Evolutionary conservation across 2,113 vertebrate species (phyloP), one percentile per base, ranked within the genome.

Genomic region (Xiphophorus maculatus): DNA sequence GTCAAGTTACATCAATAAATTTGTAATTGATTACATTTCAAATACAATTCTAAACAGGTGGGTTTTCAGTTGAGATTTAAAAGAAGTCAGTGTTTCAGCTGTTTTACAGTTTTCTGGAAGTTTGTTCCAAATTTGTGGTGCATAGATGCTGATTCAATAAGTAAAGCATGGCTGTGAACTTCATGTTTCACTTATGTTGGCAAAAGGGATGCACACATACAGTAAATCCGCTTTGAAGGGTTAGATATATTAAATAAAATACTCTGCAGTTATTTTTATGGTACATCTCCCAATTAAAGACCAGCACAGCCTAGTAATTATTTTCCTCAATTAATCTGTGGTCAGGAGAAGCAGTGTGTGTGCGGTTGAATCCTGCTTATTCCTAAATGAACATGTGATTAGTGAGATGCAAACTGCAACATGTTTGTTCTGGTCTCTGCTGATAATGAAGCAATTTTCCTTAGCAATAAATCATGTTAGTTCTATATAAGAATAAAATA

Each of bases 391-490:
- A 67, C 30, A 73, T 42, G 29, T 81, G 69, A 84, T 88, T 73
- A 78, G 48, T 75, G 40, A 54, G 40, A 71, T 19, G 12, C 72
- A 66, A 65, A 40, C 33, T 77, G 74, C 69, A 51, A 81, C 83
- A 66, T 60, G 58, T 71, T 37, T 28, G 17, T 62, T 74, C 83
- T 91, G 86, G 69, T 85, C 63, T 80, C 68, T 65, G 19, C 75
- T 88, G 81, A 89, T 87, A 88, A 80, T 88, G 77, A 87, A 73
- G 77, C 77, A 85, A 71, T 90, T 89, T 85, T 66, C 60, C 48
- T 1, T 27, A 5, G 66, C 61, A 69, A 65, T 73, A 42, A 66
- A 77, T 84, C 28, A 64, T 68, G 77, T 83, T 73, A 70, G 71
- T 54, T 54, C 32, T 48, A 64, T 32, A 30, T 82, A 69, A 73